Conservation (phyloP, 2,113 vertebrate species). For the Leptocoma aspasia region DNA sequence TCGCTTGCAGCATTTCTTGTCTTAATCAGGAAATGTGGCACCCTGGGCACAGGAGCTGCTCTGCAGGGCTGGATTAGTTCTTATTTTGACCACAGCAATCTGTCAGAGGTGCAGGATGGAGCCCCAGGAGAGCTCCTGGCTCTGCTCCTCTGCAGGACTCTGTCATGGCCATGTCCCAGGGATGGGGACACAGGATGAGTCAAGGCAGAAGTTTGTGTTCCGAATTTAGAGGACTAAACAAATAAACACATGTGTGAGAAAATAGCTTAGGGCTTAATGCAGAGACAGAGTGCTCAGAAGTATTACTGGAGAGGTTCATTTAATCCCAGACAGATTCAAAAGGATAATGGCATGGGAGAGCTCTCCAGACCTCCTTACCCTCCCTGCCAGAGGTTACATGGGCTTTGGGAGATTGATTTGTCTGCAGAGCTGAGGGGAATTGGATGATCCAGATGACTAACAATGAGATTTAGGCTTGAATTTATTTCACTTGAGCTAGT, state of each 20-base stretch:
- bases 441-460: conserved; percentile 6
- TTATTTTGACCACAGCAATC: not conserved
- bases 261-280: conserved; percentile 11
- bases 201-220: not conserved
- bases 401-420: not conserved
- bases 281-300: not conserved
- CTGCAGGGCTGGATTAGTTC: not conserved
- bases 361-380: not conserved
- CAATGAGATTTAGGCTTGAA: not conserved
- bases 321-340: conserved; percentile 25
- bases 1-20: accelerated
- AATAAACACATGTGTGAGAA: conserved; percentile 14
- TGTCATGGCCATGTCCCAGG: not conserved
- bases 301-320: conserved; percentile 14
- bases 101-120: not conserved
- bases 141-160: not conserved
- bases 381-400: not conserved
- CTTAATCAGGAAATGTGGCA: not conserved
- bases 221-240: conserved; percentile 33
- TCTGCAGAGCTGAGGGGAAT: not conserved
- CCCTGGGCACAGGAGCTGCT: not conserved
- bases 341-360: not conserved
- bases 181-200: not conserved
- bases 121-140: not conserved
- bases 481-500: not conserved